These are phyloP conservation scores for Lypha dubia DNA, from an alignment of 2,888 invertebrate species.

Conservation along the genomic window DNA sequence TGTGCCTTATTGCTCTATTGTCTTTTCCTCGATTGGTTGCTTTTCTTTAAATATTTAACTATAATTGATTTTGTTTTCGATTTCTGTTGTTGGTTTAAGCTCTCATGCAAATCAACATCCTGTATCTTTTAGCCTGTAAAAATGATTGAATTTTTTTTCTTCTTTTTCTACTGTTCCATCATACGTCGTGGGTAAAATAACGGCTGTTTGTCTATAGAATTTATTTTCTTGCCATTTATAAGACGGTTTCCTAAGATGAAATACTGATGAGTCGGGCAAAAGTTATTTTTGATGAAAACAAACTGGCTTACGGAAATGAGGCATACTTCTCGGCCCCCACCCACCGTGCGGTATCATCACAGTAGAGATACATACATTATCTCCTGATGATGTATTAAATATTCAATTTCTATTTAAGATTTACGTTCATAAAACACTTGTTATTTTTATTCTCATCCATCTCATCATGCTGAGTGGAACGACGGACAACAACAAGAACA, in stretches of 20 bases:
- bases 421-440: slow-evolving; percentile 52
- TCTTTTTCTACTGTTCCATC: background rate
- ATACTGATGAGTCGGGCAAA: background rate
- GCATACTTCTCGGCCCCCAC: no score
- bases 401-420: slow-evolving; percentile 34
- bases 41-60: slow-evolving; percentile 50
- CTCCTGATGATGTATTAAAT: slow-evolving; percentile 33
- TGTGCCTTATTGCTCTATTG: slow-evolving; percentile 17
- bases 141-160: slow-evolving; percentile 19
- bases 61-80: slow-evolving; percentile 63
- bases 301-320: background rate
- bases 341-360: background rate
- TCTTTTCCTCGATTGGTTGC: background rate
- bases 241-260: slow-evolving; percentile 26
- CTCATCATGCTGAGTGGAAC: slow-evolving; percentile 12
- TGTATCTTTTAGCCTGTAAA: slow-evolving; percentile 16
- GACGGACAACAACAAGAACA: no score
- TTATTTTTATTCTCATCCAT: slow-evolving; percentile 35
- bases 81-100: slow-evolving; percentile 37
- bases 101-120: slow-evolving; percentile 64
- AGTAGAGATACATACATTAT: slow-evolving; percentile 18
- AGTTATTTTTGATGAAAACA: background rate
- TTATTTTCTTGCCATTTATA: background rate
- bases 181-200: slow-evolving; percentile 66
- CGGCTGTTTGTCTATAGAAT: slow-evolving; percentile 67